phyloP scores from a whole-genome alignment of 2,113 vertebrate species.

The Atractosteus spatula region DNA sequence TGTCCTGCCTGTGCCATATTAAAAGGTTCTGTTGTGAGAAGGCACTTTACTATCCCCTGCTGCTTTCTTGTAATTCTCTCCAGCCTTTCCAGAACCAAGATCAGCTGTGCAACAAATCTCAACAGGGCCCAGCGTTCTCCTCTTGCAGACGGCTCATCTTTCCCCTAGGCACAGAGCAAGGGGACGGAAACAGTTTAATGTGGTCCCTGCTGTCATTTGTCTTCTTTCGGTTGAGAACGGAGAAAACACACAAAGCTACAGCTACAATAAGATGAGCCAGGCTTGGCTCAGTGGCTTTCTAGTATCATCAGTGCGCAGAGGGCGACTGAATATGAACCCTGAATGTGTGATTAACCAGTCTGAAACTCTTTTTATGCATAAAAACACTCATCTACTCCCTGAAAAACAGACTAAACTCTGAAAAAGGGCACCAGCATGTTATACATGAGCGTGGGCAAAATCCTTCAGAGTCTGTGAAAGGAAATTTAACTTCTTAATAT shows the following conservation, averaged over 20 bases:
- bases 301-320: too few relatives aligned
- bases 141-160: not conserved
- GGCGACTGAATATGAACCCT: too few relatives aligned
- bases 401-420: too few relatives aligned
- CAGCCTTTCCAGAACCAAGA: not conserved
- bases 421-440: too few relatives aligned
- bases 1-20: not conserved
- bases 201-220: conserved; percentile 14
- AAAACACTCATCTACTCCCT: too few relatives aligned
- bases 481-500: too few relatives aligned
- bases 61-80: not conserved
- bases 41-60: not conserved
- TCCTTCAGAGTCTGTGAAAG: too few relatives aligned
- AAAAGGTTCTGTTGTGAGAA: not conserved
- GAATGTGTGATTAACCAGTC: too few relatives aligned
- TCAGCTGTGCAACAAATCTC: not conserved
- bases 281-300: not conserved
- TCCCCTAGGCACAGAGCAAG: not conserved
- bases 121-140: not conserved
- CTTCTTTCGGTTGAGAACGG: not conserved
- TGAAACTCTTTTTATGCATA: too few relatives aligned
- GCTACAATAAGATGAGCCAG: not conserved
- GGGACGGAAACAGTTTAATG: conserved; percentile 4
- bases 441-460: too few relatives aligned
- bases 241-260: not conserved